Evolutionary conservation across 2,888 invertebrate genomes (phyloP), one percentile per base, ranked within the genome.

Genomic region (Mythimna impura): DNA sequence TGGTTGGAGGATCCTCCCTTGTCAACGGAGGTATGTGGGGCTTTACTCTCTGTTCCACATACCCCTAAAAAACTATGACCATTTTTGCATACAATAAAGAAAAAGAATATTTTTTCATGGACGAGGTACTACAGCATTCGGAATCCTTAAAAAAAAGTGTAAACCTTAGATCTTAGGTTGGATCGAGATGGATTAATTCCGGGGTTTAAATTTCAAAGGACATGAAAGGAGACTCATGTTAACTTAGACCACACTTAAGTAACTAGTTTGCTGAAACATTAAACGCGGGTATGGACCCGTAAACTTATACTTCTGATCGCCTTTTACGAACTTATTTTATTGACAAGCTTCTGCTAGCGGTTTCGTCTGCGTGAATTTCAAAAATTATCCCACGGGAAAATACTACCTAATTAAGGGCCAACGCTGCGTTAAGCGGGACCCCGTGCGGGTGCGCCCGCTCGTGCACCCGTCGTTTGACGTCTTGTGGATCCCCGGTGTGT

Each of bases 181-280:
- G n/a, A 10, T 14, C 9, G 7, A 65, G 22, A 22, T 55, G 17
- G 17, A 55, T 55, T 22, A 22, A 40, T 22, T 34, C 22, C 14
- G 6, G 52, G 22, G 22, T 61, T 50, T 54, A 34, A 52, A 60
- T 52, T 54, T n/a, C 68, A 55, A 68, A 47, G 47, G 22, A 47
- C 14, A 55, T 25, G 40, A 34, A 64, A 58, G 30, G 64, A 50
- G 5, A 52, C 30, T 20, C 50, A 14, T 63, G 14, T 30, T 34
- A 58, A 73, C 64, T 73, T 30, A 5, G n/a, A 20, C 47, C 30
- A 22, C 63, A 63, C 57, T 50, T 60, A 58, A 58, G 20, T 73
- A 43, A 25, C 30, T 52, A 63, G 58, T 52, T 60, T 43, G 52
- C 64, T 58, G 58, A 43, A 43, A 43, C 58, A 12, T 61, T 34